A percentile compares a stretch with the other conserved stretches of the same genome.
These are phyloP conservation scores for Castor canadensis DNA, from an alignment of 2,113 vertebrate genomes.

Conservation along the genomic window DNA sequence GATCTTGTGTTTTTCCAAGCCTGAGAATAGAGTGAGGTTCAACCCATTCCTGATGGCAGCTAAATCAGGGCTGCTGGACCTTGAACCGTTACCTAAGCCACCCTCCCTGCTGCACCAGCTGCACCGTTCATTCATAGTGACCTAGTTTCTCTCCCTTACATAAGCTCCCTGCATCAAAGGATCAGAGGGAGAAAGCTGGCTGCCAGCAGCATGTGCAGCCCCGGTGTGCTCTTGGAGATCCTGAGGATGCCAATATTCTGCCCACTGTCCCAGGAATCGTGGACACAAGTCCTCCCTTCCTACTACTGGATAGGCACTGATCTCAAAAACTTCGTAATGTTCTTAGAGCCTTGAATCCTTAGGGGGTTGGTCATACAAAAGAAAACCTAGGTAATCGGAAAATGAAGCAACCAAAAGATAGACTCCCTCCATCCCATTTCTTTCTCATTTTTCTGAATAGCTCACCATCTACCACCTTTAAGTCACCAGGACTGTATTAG, in stretches of 20 bases:
- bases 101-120: slow-evolving; percentile 44
- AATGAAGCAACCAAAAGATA: not conserved
- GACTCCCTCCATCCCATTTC: not conserved
- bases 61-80: slow-evolving; percentile 48
- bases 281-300: not conserved
- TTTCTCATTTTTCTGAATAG: not conserved
- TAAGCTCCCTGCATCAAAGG: slow-evolving; percentile 62
- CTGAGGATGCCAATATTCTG: slow-evolving; percentile 4
- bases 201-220: not conserved
- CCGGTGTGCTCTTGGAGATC: slow-evolving; percentile 46
- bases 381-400: not conserved
- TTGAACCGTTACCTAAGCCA: slow-evolving; percentile 62
- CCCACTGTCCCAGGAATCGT: slow-evolving; percentile 37
- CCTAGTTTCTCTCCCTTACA: slow-evolving; percentile 71
- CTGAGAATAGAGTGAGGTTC: not conserved
- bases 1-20: slow-evolving; percentile 51
- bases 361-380: not conserved
- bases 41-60: not conserved
- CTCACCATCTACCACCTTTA: not conserved
- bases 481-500: not conserved
- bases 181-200: not conserved
- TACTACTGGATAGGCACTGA: not conserved
- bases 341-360: slow-evolving; percentile 4
- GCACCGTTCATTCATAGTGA: slow-evolving; percentile 68
- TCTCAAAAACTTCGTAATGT: not conserved